phyloP scores from a whole-genome alignment of 2,797 vertebrate species.

The Catamblyrhynchus diadema region DNA sequence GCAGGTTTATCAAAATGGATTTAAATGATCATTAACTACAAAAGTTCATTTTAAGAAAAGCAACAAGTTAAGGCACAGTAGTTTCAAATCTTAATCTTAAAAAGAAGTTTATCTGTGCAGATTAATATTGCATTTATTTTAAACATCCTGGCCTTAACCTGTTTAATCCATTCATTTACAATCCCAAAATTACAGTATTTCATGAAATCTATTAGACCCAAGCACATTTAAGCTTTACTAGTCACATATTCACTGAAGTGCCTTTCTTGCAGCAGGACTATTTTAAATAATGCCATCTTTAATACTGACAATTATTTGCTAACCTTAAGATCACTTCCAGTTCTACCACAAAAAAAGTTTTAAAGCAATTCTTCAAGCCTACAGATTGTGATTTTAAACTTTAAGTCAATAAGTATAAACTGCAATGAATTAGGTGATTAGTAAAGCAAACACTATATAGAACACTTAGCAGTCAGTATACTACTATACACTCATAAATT shows the following conservation, averaged over 20 bases:
- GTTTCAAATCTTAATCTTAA: slow-evolving; percentile 77
- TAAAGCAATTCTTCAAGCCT: slow-evolving; percentile 82
- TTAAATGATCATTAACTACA: slow-evolving; percentile 81
- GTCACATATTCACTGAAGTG: slow-evolving; percentile 87
- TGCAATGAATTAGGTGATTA: slow-evolving; percentile 90
- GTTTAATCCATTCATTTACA: slow-evolving; percentile 76
- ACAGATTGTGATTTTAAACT: slow-evolving; percentile 78
- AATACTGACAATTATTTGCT: slow-evolving; percentile 85
- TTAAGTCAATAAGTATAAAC: slow-evolving; percentile 80
- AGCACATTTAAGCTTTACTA: slow-evolving; percentile 83
- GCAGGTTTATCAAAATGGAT: slow-evolving; percentile 83
- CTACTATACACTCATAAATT: slow-evolving; percentile 82
- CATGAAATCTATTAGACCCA: slow-evolving; percentile 77
- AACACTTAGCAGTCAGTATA: slow-evolving; percentile 88
- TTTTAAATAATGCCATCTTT: slow-evolving; percentile 80
- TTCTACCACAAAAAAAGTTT: slow-evolving; percentile 77
- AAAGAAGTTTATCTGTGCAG: slow-evolving; percentile 76
- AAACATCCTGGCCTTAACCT: slow-evolving; percentile 80
- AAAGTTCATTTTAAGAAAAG: slow-evolving; percentile 78
- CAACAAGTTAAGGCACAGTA: slow-evolving; percentile 93
- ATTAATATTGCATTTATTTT: slow-evolving; percentile 83
- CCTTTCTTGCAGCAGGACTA: slow-evolving; percentile 78
- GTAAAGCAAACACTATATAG: slow-evolving; percentile 85
- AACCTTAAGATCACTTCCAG: slow-evolving; percentile 80
- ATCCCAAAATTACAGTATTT: slow-evolving; percentile 78